Evolutionary conservation across 1,140 invertebrate genomes (phyloP), one percentile per base, ranked within the genome.

Genomic region (Anthonomus grandis): DNA sequence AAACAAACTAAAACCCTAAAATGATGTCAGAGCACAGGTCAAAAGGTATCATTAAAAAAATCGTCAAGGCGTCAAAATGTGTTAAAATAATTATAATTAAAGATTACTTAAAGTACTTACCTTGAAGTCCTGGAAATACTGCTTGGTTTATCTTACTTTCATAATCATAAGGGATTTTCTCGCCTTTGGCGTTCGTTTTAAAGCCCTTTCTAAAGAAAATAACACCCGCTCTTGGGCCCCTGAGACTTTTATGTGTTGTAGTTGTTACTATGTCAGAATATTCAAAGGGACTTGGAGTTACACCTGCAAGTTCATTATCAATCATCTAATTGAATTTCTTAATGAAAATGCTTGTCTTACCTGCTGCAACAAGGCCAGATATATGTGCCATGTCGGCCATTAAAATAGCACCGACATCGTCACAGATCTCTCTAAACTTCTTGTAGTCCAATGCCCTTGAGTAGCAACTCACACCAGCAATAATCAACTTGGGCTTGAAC

Each of bases 361-460:
- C 84, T 63, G 91, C 91, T 39, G 94, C 90, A 1, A 98, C 93
- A 22, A 97, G 76, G 15, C 95, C 95, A 60, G 91, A 87, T 41
- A 98, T 85, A 72, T 97, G 95, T 10, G 94, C 91, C 93, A 98
- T 98, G 72, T 98, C 95, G 36, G 92, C 87, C 78, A 97, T 83
- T n/a, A 98, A 69, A 66, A 90, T 89, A 0, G 93, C 87, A 27
- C 87, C 89, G 65, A 86, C 86, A 59, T 91, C 85, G 75, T 95
- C 83, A 38, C 90, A 90, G 42, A 97, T 96, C 74, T 93, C 76
- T 23, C 87, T 80, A 76, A 98, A 98, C 37, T 86, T 76, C 60
- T 89, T 87, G 68, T 92, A 93, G 71, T 98, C 91, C 37, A 98
- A 76, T 59, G 89, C 84, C 15, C 88, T 78, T 1, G 87, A 88